Evolutionary conservation across 2,113 vertebrate genomes (phyloP).

Genomic region (Gambusia affinis): DNA sequence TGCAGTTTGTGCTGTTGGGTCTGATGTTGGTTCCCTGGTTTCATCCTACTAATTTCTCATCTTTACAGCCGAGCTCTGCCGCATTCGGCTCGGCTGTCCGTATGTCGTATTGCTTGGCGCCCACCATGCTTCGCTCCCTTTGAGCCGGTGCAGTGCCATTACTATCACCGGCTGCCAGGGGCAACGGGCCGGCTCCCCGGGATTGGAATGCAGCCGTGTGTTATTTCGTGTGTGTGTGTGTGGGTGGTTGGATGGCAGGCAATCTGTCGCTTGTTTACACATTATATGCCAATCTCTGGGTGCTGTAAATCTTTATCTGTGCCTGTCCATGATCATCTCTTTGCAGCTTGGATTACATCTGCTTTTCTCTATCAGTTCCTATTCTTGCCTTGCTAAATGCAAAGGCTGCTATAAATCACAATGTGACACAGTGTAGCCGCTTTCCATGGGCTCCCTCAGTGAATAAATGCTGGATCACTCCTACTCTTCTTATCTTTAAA

Average conservation of each 20-base stretch:
- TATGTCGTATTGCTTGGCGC: slow-evolving; percentile 34
- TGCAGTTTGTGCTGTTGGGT: slow-evolving; percentile 10
- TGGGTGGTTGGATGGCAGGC: slow-evolving; percentile 54
- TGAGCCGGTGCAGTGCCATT: slow-evolving; percentile 46
- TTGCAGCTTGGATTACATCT: slow-evolving; percentile 46
- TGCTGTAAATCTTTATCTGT: slow-evolving; percentile 59
- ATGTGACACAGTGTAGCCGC: not conserved
- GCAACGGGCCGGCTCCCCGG: slow-evolving; percentile 50
- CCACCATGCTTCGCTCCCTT: slow-evolving; percentile 28
- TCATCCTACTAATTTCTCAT: slow-evolving; percentile 8
- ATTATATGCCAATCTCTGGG: slow-evolving; percentile 62
- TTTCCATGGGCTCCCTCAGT: slow-evolving; percentile 2
- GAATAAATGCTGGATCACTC: slow-evolving; percentile 3
- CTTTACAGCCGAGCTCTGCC: slow-evolving; percentile 11
- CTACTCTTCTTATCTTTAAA: slow-evolving; percentile 16
- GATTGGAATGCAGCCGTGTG: slow-evolving; percentile 56
- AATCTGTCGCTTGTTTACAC: slow-evolving; percentile 76
- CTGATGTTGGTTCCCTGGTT: slow-evolving; percentile 16
- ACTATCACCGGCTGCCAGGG: slow-evolving; percentile 61
- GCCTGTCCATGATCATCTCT: slow-evolving; percentile 50
- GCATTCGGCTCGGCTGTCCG: slow-evolving; percentile 22
- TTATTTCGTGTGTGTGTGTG: slow-evolving; percentile 35
- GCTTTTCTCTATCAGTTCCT: slow-evolving; percentile 22
- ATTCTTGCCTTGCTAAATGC: not conserved
- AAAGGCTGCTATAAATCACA: slow-evolving; percentile 36